Base-by-base conservation (phyloP, 2,797 vertebrate genomes). In the Mastacembelus armatus region DNA sequence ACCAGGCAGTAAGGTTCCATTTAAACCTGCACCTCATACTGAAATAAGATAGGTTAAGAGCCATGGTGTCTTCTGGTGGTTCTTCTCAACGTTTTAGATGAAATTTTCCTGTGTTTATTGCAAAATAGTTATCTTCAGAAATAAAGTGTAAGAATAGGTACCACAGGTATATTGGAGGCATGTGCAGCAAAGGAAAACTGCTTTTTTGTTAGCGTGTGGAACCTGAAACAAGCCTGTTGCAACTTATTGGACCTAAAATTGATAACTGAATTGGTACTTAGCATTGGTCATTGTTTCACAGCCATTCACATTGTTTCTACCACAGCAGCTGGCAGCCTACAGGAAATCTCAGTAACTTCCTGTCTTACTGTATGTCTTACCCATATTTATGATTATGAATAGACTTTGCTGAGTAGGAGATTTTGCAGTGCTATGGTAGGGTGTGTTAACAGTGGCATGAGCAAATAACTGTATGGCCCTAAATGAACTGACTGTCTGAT, bases 251-350 rank as follows among this genome's bases (percentile, higher is more conserved):
- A n/a, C n/a, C n/a, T n/a, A n/a, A n/a, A n/a, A n/a, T n/a, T n/a
- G n/a, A n/a, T n/a, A n/a, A n/a, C n/a, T n/a, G n/a, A n/a, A n/a
- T n/a, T n/a, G n/a, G n/a, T n/a, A n/a, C n/a, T n/a, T n/a, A n/a
- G n/a, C n/a, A n/a, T n/a, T n/a, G 38, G 43, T 84, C 73, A 84
- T 88, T 85, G 40, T 77, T 77, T 83, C 66, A 73, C 29, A 76
- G 77, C n/a, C n/a, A n/a, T n/a, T n/a, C n/a, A n/a, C n/a, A n/a
- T n/a, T n/a, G n/a, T 81, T 78, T 73, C 81, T 79, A 84, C 81
- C 76, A 76, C 57, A 74, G 78, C 74, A 71, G 84, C 52, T 66
- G 61, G 43, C 61, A 79, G 24, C 64, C 18, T 1, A 72, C 66
- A 78, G 78, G 74, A 80, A 76, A 70, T 27, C 57, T 60, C 61